Conservation (phyloP, 2,888 invertebrate genomes). For the Venusia cambrica region DNA sequence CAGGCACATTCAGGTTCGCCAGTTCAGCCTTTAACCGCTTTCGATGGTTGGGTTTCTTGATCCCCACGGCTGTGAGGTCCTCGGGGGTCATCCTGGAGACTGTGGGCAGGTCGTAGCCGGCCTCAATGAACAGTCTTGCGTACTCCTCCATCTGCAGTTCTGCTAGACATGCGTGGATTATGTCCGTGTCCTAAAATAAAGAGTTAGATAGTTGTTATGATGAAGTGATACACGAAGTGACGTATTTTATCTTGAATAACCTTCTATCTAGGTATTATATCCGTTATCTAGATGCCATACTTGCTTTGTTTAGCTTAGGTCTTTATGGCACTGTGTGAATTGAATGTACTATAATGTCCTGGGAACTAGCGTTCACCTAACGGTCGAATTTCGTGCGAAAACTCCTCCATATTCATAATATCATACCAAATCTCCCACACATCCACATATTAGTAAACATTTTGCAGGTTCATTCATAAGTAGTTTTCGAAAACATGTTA, state of each 20-base stretch:
- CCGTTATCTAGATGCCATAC: too few species aligned
- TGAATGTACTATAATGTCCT: too few species aligned
- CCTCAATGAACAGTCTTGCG: constrained; percentile 94
- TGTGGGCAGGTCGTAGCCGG: constrained; percentile 98
- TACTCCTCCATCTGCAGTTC: constrained; percentile 98
- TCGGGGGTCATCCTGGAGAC: constrained; percentile 99
- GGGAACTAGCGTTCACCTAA: too few species aligned
- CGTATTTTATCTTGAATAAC: too few species aligned
- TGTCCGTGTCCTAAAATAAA: constrained; percentile 90
- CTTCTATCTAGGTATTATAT: too few species aligned
- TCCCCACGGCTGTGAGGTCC: constrained; percentile 92
- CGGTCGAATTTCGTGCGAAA: too few species aligned
- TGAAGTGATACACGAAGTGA: constrained; percentile 1
- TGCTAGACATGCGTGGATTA: constrained; percentile 96
- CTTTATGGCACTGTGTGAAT: too few species aligned
- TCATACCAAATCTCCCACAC: too few species aligned
- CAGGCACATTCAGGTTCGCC: constrained; percentile 94
- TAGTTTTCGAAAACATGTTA: neutral
- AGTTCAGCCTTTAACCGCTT: constrained; percentile 98
- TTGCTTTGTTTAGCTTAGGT: too few species aligned
- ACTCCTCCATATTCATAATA: too few species aligned
- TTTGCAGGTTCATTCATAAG: neutral
- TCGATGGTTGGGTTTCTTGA: constrained; percentile 98
- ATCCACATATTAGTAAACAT: too few species aligned
- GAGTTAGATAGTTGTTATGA: constrained; percentile 13